Conservation (phyloP, 2,113 vertebrate genomes). For the Nanorana parkeri region DNA sequence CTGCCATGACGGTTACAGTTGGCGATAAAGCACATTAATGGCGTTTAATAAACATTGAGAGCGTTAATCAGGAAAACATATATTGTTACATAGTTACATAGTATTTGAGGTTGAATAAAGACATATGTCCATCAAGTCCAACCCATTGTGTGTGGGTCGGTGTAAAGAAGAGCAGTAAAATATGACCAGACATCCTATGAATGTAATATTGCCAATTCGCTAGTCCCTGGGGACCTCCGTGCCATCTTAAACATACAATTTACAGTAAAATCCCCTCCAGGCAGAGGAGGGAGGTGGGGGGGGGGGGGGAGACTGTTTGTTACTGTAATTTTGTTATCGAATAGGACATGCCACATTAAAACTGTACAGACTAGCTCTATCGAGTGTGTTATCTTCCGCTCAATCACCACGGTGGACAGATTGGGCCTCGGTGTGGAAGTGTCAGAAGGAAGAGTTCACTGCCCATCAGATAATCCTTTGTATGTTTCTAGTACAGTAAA, state of each 20-base stretch:
- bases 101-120: no score
- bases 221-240: background rate
- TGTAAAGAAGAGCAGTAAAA: slow-evolving; percentile 21
- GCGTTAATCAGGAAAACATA: slow-evolving; percentile 32
- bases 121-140: no score
- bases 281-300: background rate
- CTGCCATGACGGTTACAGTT: background rate
- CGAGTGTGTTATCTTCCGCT: no score
- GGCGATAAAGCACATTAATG: slow-evolving; percentile 22
- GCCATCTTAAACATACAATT: slow-evolving; percentile 17
- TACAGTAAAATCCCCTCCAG: background rate
- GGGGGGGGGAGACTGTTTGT: background rate
- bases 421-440: no score
- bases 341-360: slow-evolving; percentile 28
- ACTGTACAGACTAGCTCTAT: slow-evolving; percentile 6
- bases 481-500: no score
- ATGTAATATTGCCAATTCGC: slow-evolving; percentile 20
- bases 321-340: background rate
- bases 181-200: slow-evolving; percentile 1
- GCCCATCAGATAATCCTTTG: no score
- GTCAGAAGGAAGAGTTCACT: no score
- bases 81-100: no score
- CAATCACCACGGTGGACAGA: no score
- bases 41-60: slow-evolving; percentile 10
- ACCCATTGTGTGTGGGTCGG: no score